Conservation (phyloP, 2,888 invertebrate species). For the Ophioninae sp. region DNA sequence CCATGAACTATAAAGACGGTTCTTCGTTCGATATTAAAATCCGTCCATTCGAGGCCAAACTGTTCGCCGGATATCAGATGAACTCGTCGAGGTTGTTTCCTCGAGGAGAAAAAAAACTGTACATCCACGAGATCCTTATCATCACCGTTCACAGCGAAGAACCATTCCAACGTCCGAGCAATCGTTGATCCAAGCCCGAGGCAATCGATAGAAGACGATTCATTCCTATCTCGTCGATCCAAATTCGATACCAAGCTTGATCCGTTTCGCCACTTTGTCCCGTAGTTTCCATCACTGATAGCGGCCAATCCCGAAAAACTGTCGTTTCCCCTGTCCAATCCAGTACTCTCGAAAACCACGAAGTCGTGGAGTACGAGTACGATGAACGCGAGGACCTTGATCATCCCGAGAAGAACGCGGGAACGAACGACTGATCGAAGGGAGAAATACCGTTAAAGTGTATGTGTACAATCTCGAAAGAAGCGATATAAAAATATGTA, state of each 20-base stretch:
- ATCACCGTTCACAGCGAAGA: constrained; percentile 82
- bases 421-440: neutral
- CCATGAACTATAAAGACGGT: constrained; percentile 86
- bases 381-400: neutral
- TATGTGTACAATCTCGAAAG: neutral
- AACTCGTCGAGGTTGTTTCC: constrained; percentile 79
- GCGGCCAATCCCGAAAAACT: neutral
- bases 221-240: neutral
- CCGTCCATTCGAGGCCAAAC: constrained; percentile 84
- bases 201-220: constrained; percentile 80
- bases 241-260: constrained; percentile 32
- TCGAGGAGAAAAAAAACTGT: constrained; percentile 82
- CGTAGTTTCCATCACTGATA: neutral
- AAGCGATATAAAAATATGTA: neutral
- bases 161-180: constrained; percentile 77
- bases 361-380: constrained; percentile 2
- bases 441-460: neutral
- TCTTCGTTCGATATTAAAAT: constrained; percentile 82
- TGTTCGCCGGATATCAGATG: constrained; percentile 81
- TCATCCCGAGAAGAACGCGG: neutral
- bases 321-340: neutral
- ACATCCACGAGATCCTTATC: constrained; percentile 81
- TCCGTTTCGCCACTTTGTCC: constrained; percentile 42
- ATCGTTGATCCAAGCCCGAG: constrained; percentile 82
- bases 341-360: neutral